Conservation (phyloP, 2,797 vertebrate genomes). For the Alauda arvensis region DNA sequence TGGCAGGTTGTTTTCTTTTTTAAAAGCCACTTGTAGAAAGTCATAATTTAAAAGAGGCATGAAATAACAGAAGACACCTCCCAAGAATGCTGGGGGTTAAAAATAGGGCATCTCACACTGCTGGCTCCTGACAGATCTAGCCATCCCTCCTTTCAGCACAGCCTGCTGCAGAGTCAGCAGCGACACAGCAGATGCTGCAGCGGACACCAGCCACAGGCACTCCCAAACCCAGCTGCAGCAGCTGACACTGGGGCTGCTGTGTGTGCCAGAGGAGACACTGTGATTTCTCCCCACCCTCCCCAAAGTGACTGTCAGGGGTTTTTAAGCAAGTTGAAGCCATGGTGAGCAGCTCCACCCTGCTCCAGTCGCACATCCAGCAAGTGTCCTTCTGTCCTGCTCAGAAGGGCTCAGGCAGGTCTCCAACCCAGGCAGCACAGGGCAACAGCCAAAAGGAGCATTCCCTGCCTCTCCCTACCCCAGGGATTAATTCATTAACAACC, state of each 20-base stretch:
- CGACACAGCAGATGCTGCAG: background rate
- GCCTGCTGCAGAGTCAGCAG: background rate
- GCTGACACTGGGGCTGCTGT: background rate
- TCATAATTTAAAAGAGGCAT: background rate
- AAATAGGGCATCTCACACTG: background rate
- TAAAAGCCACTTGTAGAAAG: background rate
- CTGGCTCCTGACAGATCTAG: background rate
- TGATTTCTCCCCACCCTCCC: background rate
- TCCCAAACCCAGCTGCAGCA: conserved; percentile 14
- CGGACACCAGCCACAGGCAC: background rate
- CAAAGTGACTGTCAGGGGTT: background rate
- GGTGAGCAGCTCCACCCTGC: background rate
- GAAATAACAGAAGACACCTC: background rate
- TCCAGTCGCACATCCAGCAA: background rate
- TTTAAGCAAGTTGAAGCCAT: background rate
- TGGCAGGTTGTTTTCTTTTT: background rate
- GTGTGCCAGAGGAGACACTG: background rate
- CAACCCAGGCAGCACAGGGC: background rate
- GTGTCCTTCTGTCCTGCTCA: background rate
- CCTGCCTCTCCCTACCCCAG: background rate
- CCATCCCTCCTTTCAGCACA: background rate
- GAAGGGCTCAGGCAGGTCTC: background rate
- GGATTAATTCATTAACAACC: background rate
- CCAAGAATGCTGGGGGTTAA: background rate
- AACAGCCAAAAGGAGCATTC: background rate